Evolutionary conservation across 2,113 vertebrate species (phyloP), one percentile per base, ranked within the genome.

Genomic region (Rostratula benghalensis): DNA sequence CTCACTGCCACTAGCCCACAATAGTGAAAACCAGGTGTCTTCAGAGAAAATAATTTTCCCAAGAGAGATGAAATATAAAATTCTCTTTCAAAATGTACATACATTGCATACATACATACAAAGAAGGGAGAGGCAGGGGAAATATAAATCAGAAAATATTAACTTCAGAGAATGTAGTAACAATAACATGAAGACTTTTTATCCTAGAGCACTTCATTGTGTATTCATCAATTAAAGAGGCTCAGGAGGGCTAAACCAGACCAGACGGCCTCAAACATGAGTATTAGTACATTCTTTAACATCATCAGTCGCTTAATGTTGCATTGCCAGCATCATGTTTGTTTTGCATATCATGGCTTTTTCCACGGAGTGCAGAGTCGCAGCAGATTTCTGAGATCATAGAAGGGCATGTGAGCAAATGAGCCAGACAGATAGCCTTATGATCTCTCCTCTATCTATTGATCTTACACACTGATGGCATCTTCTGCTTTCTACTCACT

Each of bases 221-320:
- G 82, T 51, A 57, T 90, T 86, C 43, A 51, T 77, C 78, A 83
- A 85, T 87, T 90, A 70, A 95, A 81, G 78, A 79, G 76, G 48
- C 82, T 95, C 91, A 76, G 76, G 79, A 95, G 93, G 63, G 31
- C 83, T 94, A 83, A 79, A 93, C 65, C 78, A 90, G 87, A 95
- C 43, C 89, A 96, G 92, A 46, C 65, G 3, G 73, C 63, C 77
- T 56, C 83, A 84, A 83, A 89, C 60, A 59, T 1, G 21, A 90
- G 59, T 93, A 93, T 94, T 45, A 90, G 92, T 84, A 83, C 89
- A 84, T 85, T 82, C 93, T 77, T 93, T 94, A 96, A 95, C 91
- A 91, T 94, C 93, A 97, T 96, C 95, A 90, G 95, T 84, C 1
- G 70, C 93, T 78, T 97, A 96, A 97, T 96, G 95, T 96, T 96